Base-by-base conservation (phyloP, 2,113 vertebrate species). In the Dissostichus mawsoni region DNA sequence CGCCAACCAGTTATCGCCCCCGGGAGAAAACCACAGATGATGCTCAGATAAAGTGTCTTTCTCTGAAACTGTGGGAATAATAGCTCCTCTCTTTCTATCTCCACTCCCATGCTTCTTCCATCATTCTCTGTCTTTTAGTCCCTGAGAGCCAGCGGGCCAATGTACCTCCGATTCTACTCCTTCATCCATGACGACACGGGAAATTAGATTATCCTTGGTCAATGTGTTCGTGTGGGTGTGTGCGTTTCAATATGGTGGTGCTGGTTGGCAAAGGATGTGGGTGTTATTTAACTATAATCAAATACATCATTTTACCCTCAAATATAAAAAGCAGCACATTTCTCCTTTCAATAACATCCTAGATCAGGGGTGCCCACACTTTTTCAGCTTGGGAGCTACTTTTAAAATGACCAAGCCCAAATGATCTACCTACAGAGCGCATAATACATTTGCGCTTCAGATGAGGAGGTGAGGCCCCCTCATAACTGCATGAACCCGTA, bases 21-120 rank as follows among this genome's bases (percentile, higher is more conserved):
- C 90, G 61, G 88, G 89, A 84, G 92, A 87, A 82, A 87, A 90
- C 41, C 76, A 82, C 79, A 78, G 66, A 87, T 82, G 87, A 83
- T 86, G 69, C 76, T 87, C 29, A 74, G 74, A 89, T 72, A 86
- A 90, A 90, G 83, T 89, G 80, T 81, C 73, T 87, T 82, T 79
- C 89, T 64, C 16, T 14, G 82, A 92, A 90, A 8, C 84, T 74
- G 76, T 74, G 80, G 74, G 76, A 90, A 88, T 83, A 86, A 88
- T 74, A 80, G 74, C 74, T 83, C 56, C 47, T 48, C 45, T 80
- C 51, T n/a, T 80, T 84, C 77, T 11, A 80, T 74, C 78, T 67
- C 58, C 53, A 55, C 85, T 74, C 33, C 56, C 8, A 51, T 83
- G 48, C 68, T 80, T 76, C 69, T 52, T 74, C 78, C 69, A 20